Conservation (phyloP, 2,113 vertebrate species). For the Sminthopsis crassicaudata region DNA sequence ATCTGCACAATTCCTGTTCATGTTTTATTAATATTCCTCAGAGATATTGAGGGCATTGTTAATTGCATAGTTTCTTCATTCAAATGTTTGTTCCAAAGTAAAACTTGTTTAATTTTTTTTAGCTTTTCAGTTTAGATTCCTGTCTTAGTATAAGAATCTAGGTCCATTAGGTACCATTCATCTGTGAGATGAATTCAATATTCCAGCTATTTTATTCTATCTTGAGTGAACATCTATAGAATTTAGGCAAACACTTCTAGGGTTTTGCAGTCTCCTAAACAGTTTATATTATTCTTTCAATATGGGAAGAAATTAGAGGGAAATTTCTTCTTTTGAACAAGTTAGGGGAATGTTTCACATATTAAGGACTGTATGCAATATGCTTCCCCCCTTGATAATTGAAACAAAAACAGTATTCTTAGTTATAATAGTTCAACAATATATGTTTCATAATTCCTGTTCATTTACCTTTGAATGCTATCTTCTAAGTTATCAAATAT, state of each 20-base stretch:
- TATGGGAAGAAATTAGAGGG: conserved; percentile 52
- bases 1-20: conserved; percentile 65
- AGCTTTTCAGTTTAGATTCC: conserved; percentile 41
- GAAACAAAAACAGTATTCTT: conserved; percentile 67
- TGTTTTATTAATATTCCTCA: conserved; percentile 68
- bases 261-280: conserved; percentile 14
- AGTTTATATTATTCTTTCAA: conserved; percentile 51
- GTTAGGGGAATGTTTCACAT: conserved; percentile 27
- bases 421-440: conserved; percentile 56
- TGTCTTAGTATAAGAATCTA: conserved; percentile 60
- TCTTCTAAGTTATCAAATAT: conserved; percentile 45
- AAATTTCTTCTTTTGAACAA: conserved; percentile 69
- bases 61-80: conserved; percentile 50
- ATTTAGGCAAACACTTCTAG: conserved; percentile 45
- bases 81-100: conserved; percentile 27
- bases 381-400: conserved; percentile 42
- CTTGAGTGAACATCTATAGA: conserved; percentile 29
- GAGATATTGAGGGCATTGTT: neutral
- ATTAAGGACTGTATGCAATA: conserved; percentile 61
- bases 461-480: conserved; percentile 67
- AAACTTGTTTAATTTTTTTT: neutral
- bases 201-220: conserved; percentile 65
- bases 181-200: conserved; percentile 60
- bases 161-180: conserved; percentile 58
- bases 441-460: conserved; percentile 55